Evolutionary conservation across 2,888 invertebrate species (phyloP), one percentile per base, ranked within the genome.

Genomic region (Lycaena phlaeas): DNA sequence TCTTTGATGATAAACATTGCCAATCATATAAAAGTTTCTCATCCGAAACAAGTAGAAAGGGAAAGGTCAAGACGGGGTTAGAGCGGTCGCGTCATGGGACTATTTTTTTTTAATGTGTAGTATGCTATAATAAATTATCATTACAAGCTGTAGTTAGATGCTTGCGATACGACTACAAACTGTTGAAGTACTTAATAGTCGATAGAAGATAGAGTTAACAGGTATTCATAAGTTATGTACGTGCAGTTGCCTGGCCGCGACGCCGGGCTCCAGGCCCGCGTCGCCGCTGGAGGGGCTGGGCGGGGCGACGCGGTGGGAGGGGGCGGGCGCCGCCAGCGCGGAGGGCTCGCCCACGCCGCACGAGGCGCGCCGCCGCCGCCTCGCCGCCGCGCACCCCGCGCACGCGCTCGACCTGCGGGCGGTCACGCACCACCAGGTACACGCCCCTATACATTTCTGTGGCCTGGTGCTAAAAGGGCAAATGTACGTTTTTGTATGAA

Each of bases 381-480:
- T 93, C 25, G 87, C 89, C 38, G 82, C 89, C 36, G 79, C 87
- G 40, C 96, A 97, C 78, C 94, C 94, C 22, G 92, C 96, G 12
- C 91, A 93, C 63, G 89, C 88, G 40, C 89, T 94, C 29, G 91
- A 91, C 44, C 81, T 96, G 38, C 87, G 89, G 50, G 89, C 89
- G 52, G 91, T 89, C 57, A 81, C 91, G 29, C 90, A 90, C 56
- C 88, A 87, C 55, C 92, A 93, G 86, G 90, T 92, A 65, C n/a
- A n/a, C n/a, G n/a, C n/a, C n/a, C 2, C 10, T 2, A 1, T n/a
- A n/a, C n/a, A n/a, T n/a, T n/a, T n/a, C n/a, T n/a, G n/a, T n/a
- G n/a, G n/a, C n/a, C n/a, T n/a, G n/a, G n/a, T n/a, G n/a, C n/a
- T n/a, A n/a, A n/a, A n/a, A n/a, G n/a, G n/a, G n/a, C n/a, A n/a